Conservation (phyloP, 2,888 invertebrate genomes). For the Stenolophus ochropezus region DNA sequence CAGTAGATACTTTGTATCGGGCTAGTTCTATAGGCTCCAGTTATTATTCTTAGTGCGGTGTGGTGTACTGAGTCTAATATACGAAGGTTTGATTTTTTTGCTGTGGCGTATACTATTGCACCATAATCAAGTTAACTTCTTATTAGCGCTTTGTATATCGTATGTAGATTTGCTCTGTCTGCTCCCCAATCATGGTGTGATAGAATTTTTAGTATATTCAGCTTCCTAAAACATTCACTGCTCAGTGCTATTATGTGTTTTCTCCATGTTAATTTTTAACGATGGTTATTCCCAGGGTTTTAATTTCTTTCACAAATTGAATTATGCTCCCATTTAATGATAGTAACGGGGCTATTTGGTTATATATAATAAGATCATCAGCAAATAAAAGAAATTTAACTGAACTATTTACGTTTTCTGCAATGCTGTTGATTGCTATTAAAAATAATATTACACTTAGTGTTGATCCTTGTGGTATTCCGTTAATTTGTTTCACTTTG, state of each 20-base stretch:
- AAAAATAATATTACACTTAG: constrained; percentile 61
- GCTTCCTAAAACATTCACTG: constrained; percentile 40
- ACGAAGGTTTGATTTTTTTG: constrained; percentile 38
- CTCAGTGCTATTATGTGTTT: constrained; percentile 49
- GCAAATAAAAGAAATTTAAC: too few species aligned
- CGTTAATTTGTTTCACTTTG: constrained; percentile 44
- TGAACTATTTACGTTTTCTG: constrained; percentile 43
- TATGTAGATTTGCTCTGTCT: constrained; percentile 33
- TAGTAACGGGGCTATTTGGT: constrained; percentile 4
- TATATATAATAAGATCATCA: too few species aligned
- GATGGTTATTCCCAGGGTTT: constrained; percentile 60
- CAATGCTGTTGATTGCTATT: too few species aligned
- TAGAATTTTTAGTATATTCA: constrained; percentile 60
- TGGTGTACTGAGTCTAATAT: constrained; percentile 62
- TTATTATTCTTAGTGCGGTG: constrained; percentile 52
- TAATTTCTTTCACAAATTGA: constrained; percentile 9
- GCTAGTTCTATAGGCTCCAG: constrained; percentile 58
- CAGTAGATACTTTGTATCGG: not conserved
- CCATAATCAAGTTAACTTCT: constrained; percentile 63
- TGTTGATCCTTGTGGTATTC: constrained; percentile 58
- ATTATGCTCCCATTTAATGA: not conserved
- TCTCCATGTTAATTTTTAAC: constrained; percentile 59
- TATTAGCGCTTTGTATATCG: constrained; percentile 58
- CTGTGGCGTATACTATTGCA: constrained; percentile 62
- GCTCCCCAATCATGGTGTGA: constrained; percentile 59